Percentiles rank a stretch among this genome's conserved stretches.
These are phyloP conservation scores for Steinernema carpocapsae DNA, from an alignment of 2,888 invertebrate genomes.

Conservation along the genomic window DNA sequence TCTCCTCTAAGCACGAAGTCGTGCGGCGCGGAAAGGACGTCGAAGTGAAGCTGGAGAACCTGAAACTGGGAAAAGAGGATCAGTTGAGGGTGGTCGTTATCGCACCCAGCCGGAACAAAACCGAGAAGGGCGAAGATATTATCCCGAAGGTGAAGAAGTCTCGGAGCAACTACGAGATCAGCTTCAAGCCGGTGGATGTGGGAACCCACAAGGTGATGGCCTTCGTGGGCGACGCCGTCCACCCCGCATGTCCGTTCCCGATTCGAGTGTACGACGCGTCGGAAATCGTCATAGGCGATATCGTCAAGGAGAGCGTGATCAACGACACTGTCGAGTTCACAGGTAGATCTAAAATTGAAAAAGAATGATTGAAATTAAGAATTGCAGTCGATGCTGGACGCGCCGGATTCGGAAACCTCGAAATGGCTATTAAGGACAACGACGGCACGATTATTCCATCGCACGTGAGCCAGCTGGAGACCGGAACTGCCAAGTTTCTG, in stretches of 20 bases:
- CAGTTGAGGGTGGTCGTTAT: slow-evolving; percentile 60
- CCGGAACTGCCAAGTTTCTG: slow-evolving; percentile 76
- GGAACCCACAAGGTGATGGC: slow-evolving; percentile 72
- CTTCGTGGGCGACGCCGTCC: slow-evolving; percentile 44
- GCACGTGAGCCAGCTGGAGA: slow-evolving; percentile 68
- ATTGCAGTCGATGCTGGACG: slow-evolving; percentile 85
- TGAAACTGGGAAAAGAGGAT: slow-evolving; percentile 67
- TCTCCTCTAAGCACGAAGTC: slow-evolving; percentile 66
- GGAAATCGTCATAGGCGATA: slow-evolving; percentile 90
- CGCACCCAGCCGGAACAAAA: slow-evolving; percentile 42
- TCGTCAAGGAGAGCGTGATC: slow-evolving; percentile 85
- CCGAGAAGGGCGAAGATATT: slow-evolving; percentile 28
- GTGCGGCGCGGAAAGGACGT: slow-evolving; percentile 54
- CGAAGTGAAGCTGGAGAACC: slow-evolving; percentile 63
- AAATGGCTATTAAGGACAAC: slow-evolving; percentile 89
- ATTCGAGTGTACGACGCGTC: slow-evolving; percentile 74
- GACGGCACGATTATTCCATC: slow-evolving; percentile 78
- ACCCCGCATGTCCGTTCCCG: slow-evolving; percentile 65
- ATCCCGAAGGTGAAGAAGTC: slow-evolving; percentile 61
- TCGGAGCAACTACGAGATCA: slow-evolving; percentile 65
- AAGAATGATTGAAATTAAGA: slow-evolving; percentile 25
- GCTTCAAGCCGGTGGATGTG: slow-evolving; percentile 83
- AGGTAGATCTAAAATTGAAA: slow-evolving; percentile 42
- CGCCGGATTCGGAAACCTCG: slow-evolving; percentile 90
- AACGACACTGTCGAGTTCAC: slow-evolving; percentile 73